Base-by-base conservation (phyloP, 1,140 invertebrate genomes). In the Nasonia longicornis region DNA sequence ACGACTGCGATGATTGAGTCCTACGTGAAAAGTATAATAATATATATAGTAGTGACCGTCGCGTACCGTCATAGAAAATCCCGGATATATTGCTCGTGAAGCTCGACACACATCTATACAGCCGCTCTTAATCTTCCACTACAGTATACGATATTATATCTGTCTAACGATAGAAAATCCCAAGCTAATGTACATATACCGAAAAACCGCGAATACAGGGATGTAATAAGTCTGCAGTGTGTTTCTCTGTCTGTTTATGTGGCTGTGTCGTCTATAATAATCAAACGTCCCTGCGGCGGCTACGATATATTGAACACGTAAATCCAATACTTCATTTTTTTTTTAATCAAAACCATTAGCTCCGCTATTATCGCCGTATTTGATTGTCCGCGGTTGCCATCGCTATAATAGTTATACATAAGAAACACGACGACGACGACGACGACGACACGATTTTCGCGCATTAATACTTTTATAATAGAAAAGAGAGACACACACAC, bases 321-420 rank as follows among this genome's bases (percentile, higher is more conserved):
- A n/a, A 58, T 58, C 52, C 52, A 58, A 58, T 58, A 58, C 48
- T 66, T 26, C 10, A 14, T 31, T 67, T 67, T 67, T 42, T 78
- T 4, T 64, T 70, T 48, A 35, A 35, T 52, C 14, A 26, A 52
- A 26, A 26, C 26, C 26, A 26, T 26, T 1, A 26, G 7, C 14
- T 67, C 8, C n/a, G n/a, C 70, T 79, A 79, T 79, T 72, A 79
- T 79, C 67, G 70, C 71, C 63, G 35, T 66, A 66, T 73, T 80
- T 80, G 78, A 80, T 80, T 80, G 78, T 80, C 78, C 78, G 58
- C 66, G 35, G 58, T 74, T 48, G 22, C 22, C 58, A 31, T 48
- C 70, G 52, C 26, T 58, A 72, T 74, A 66, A 52, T 29, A 66
- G 35, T 14, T 80, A 67, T 35, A 67, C 14, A 67, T 72, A 72